phyloP scores from a whole-genome alignment of 92 coral and sea anemone species.

The Epizoanthus ramosus region DNA sequence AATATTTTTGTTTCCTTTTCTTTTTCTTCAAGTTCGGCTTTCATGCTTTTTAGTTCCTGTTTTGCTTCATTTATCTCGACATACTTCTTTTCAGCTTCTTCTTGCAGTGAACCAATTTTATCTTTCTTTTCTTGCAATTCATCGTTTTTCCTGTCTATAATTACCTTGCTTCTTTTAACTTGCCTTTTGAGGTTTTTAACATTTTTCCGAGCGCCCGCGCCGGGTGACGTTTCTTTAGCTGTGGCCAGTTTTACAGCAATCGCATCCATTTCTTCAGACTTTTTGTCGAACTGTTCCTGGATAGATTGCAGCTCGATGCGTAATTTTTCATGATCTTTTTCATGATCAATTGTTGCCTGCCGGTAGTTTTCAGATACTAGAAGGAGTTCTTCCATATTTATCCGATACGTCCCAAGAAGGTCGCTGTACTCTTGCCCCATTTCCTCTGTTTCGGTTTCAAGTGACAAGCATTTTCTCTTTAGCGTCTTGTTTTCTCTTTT shows the following conservation, averaged over 20 bases:
- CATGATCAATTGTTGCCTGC: constrained; percentile 30
- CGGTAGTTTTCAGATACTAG: constrained; percentile 23
- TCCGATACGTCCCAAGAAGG: constrained; percentile 24
- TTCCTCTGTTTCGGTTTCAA: constrained; percentile 11
- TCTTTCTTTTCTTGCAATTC: too few species aligned
- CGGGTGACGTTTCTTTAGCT: not conserved
- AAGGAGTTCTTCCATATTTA: constrained; percentile 11
- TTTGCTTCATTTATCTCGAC: too few species aligned
- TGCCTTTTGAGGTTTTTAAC: too few species aligned
- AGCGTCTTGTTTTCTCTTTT: constrained; percentile 27
- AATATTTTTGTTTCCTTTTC: too few species aligned
- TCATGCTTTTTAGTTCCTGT: too few species aligned
- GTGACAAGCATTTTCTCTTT: constrained; percentile 8
- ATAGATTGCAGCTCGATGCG: constrained; percentile 14
- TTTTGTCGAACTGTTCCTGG: constrained; percentile 23
- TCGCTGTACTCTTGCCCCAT: constrained; percentile 23
- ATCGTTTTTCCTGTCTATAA: too few species aligned
- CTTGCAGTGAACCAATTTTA: too few species aligned
- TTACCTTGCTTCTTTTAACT: too few species aligned
- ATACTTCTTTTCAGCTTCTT: too few species aligned
- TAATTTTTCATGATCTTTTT: constrained; percentile 24
- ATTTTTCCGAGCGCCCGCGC: too few species aligned
- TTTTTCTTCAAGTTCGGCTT: too few species aligned
- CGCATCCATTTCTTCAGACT: constrained; percentile 19
- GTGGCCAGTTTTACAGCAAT: not conserved